Base-by-base conservation (phyloP, 2,113 vertebrate species). In the Oreotrochilus melanogaster region DNA sequence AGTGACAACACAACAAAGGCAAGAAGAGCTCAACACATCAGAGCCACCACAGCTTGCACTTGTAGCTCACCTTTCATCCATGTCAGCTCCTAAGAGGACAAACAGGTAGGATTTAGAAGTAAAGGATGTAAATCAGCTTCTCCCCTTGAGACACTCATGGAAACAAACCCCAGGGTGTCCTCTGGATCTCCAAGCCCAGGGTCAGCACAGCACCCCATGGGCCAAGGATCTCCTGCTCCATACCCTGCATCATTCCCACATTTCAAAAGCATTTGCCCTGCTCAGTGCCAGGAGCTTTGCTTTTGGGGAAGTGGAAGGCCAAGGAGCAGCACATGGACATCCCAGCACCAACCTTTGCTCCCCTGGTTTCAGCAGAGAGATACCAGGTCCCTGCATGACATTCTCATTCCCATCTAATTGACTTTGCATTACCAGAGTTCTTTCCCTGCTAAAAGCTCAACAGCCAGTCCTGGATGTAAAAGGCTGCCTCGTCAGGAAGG, bases 361-460 rank as follows among this genome's bases (percentile, higher is more conserved):
- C 58, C 37, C 21, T 35, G 18, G 11, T 47, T 48, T 70, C 74
- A 39, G 1, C 37, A 62, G 58, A 2, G 22, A 37, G 14, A 4
- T 1, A 37, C 18, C 66, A 45, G 27, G 18, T 6, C 53, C 2
- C 22, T 39, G 37, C 4, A 11, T 0, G 5, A 12, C 2, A 22
- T 1, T 58, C 60, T 58, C 11, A 14, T 3, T 70, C 28, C 71
- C 30, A 12, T 7, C 85, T 51, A 13, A 75, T 3, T 53, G 57
- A 30, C 33, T 60, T 58, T 21, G 61, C 42, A 45, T 70, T 51
- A 23, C 33, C 37, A 12, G 4, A 11, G 13, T 9, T 15, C 42
- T 45, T 22, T 31, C 11, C 69, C 62, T 70, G 3, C 58, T 11
- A 1, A 10, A 33, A 66, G 83, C 83, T 67, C 69, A 14, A 5